Percentiles rank a stretch among this genome's conserved stretches.
Evolutionary conservation across 2,113 vertebrate species (phyloP).

Genomic region (Nesoenas mayeri): DNA sequence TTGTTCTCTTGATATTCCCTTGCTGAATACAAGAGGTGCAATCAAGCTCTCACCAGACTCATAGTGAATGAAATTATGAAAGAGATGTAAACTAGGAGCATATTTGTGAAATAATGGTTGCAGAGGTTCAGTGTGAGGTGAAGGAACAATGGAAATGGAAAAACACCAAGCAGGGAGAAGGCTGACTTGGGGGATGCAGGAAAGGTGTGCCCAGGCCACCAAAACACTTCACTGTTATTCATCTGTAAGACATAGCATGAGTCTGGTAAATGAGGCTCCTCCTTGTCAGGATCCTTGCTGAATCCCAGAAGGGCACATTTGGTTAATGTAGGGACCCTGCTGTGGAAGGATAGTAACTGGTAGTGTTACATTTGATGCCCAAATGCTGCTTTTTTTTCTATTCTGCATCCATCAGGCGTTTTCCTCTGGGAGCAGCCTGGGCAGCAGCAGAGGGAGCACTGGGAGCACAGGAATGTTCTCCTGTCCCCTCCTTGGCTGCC

Average conservation of each 20-base stretch:
- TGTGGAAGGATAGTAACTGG: neutral
- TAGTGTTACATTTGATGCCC: neutral
- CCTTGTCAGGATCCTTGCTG: neutral
- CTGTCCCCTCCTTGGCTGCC: neutral
- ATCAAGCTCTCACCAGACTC: neutral
- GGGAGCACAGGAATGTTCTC: neutral
- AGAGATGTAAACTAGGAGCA: neutral
- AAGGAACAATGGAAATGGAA: neutral
- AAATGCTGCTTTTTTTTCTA: neutral
- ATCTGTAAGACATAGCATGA: neutral
- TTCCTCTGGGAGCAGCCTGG: neutral
- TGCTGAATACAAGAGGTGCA: neutral
- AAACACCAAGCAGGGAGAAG: neutral
- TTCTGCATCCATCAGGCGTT: neutral
- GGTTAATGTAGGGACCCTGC: neutral
- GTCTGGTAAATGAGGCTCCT: neutral
- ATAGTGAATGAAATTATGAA: rapidly evolving
- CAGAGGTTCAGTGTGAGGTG: neutral
- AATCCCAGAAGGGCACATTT: neutral
- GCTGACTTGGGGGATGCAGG: neutral
- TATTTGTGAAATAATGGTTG: neutral
- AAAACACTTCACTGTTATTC: rapidly evolving
- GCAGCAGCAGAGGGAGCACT: constrained; percentile 40
- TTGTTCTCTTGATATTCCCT: neutral
- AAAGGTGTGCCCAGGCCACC: neutral